Evolutionary conservation across 2,888 invertebrate species (phyloP), one percentile per base, ranked within the genome.

Genomic region (Chydorus sphaericus): DNA sequence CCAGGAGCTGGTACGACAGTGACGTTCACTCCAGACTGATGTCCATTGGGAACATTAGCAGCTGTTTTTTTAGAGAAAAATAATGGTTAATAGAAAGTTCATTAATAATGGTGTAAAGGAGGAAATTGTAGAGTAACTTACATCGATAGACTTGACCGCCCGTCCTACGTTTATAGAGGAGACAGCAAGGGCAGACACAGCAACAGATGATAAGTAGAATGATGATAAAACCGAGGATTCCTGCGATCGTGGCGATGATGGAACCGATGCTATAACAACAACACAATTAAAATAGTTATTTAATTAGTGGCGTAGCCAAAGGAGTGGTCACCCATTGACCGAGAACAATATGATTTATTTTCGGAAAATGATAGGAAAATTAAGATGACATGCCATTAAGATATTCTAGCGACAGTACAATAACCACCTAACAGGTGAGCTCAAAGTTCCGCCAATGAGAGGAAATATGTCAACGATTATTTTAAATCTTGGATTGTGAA

Each of bases 101-200:
- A 59, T 69, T 67, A 63, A 66, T 67, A 3, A 68, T 66, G 26
- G 68, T 69, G 55, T 66, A 69, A 23, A 62, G 63, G 57, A 68
- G 69, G 14, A 57, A 11, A 64, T 66, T 68, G 29, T 67, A 60
- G n/a, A n/a, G n/a, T n/a, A n/a, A 59, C 67, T 66, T 63, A 69
- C 69, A 65, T 60, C 66, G 66, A 57, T 69, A 69, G 48, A 68
- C 65, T 1, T 66, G 65, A 49, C 69, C 69, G 36, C 60, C 64
- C 28, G 67, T 66, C 57, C 68, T 66, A 55, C 67, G 63, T 31
- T 64, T 65, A 59, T 69, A 67, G 63, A 66, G 67, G 3, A 68
- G 66, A 23, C 69, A 69, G 55, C 66, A 69, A 23, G 63, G 63
- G 57, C 69, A 69, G 14, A 57, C 16, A 64, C 66, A 68, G 29